Percentiles rank a stretch among this genome's conserved stretches.
These are phyloP conservation scores for Pseudopleuronectes americanus DNA, from an alignment of 2,797 vertebrate genomes.

Conservation along the genomic window DNA sequence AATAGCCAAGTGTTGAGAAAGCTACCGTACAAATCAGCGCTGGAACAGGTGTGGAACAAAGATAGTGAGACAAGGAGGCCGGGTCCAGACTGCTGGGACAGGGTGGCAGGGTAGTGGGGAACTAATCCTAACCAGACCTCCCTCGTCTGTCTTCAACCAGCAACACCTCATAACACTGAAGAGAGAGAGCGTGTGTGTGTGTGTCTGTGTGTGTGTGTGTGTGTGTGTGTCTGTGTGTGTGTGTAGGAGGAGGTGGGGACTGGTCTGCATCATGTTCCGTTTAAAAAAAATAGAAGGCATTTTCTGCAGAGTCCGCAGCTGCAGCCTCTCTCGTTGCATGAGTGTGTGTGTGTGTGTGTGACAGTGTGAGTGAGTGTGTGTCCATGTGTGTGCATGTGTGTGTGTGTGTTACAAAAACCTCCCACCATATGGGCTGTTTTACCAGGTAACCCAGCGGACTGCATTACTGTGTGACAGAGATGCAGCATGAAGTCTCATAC, in stretches of 20 bases:
- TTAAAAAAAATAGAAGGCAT: constrained; percentile 30
- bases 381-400: neutral
- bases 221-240: constrained; percentile 48
- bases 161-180: constrained; percentile 75
- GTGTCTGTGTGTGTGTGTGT: constrained; percentile 18
- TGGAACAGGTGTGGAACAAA: constrained; percentile 69
- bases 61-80: constrained; percentile 49
- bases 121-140: constrained; percentile 78
- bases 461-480: constrained; percentile 67
- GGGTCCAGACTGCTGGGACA: constrained; percentile 40
- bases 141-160: constrained; percentile 78
- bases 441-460: constrained; percentile 64
- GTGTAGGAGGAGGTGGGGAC: constrained; percentile 41
- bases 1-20: constrained; percentile 51
- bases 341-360: constrained; percentile 8
- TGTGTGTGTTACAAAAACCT: constrained; percentile 49
- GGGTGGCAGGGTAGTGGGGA: constrained; percentile 45
- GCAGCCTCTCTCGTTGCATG: constrained; percentile 54
- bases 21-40: constrained; percentile 58
- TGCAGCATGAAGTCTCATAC: constrained; percentile 52
- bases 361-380: constrained; percentile 9
- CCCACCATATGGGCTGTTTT: constrained; percentile 72
- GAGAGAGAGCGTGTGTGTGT: constrained; percentile 39
- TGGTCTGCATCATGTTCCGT: constrained; percentile 71
- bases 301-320: constrained; percentile 73